Conservation (phyloP, 2,888 invertebrate genomes). For the Drosophila koepferae region DNA sequence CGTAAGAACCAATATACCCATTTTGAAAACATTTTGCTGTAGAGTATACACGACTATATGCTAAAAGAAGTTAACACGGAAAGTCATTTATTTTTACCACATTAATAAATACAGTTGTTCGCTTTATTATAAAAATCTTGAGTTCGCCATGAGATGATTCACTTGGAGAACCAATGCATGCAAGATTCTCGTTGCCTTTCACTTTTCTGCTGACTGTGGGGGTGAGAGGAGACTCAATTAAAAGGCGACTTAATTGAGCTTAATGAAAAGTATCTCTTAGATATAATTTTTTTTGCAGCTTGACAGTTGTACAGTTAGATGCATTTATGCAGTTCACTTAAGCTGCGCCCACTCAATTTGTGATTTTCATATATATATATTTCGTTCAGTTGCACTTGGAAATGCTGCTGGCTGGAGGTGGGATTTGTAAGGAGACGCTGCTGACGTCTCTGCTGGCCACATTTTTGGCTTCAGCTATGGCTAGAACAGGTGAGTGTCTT, state of each 20-base stretch:
- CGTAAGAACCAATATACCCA: not conserved
- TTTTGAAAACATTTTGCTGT: not conserved
- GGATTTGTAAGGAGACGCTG: constrained; percentile 12
- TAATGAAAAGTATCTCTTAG: constrained; percentile 61
- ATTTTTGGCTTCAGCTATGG: constrained; percentile 72
- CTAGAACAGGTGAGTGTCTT: constrained; percentile 76
- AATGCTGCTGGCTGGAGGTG: constrained; percentile 1
- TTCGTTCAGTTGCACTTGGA: constrained; percentile 6
- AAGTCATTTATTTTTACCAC: not conserved
- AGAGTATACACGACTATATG: not conserved
- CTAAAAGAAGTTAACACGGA: not conserved
- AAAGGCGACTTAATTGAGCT: constrained; percentile 32
- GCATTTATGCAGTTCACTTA: constrained; percentile 36
- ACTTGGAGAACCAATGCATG: not conserved
- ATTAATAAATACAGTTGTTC: not conserved
- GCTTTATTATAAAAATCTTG: constrained; percentile 1
- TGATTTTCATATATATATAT: constrained; percentile 6
- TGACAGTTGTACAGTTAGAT: not conserved
- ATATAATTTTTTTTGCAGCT: constrained; percentile 19
- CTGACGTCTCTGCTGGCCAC: constrained; percentile 51
- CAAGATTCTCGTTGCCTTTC: constrained; percentile 44
- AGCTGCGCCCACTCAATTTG: constrained; percentile 28
- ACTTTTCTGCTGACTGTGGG: constrained; percentile 45
- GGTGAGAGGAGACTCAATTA: not conserved
- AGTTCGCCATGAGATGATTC: constrained; percentile 14